Base-by-base conservation (phyloP, 2,797 vertebrate species). In the Leptatherina wallacei region DNA sequence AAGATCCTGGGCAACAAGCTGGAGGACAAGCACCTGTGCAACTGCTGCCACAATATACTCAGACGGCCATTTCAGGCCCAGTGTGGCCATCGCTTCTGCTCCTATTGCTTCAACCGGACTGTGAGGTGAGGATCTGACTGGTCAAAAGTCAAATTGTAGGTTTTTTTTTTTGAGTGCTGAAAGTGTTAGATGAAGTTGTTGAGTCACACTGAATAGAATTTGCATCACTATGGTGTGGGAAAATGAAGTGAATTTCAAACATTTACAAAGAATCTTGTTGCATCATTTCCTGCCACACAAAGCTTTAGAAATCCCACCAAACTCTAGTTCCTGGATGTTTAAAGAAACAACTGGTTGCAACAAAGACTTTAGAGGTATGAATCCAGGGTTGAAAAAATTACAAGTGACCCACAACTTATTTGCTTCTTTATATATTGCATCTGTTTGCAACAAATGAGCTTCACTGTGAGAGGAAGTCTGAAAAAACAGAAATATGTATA, bases 71-170 rank as follows among this genome's bases (percentile, higher is more conserved):
- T 96, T 64, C 97, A 98, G 80, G 97, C 96, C 0, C 97, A 97
- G 95, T 98, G 97, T 0, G 97, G 97, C 47, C 97, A 98, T 71
- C 96, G 97, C 65, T 98, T 96, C 94, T 98, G 97, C 57, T 96
- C 95, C 51, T 95, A 91, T 71, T 98, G 97, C 69, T 94, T 97
- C 79, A 95, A 92, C 88, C 94, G 93, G 88, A 95, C 97, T 12
- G 95, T 98, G 67, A 97, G 96, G 97, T 98, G 81, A 89, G 69
- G 24, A 10, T 11, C 29, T 27, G 18, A 58, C 27, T 32, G 44
- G 16, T 29, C 13, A 58, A 36, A 52, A 40, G 38, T 16, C 38
- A 40, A 14, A 40, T 4, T 40, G 4, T 40, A 14, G 4, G 3
- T 1, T 18, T 5, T 5, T 3, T 35, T 35, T 30, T 42, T 4